These are phyloP conservation scores for Copidosoma floridanum DNA, from an alignment of 1,140 invertebrate species.

Conservation along the genomic window DNA sequence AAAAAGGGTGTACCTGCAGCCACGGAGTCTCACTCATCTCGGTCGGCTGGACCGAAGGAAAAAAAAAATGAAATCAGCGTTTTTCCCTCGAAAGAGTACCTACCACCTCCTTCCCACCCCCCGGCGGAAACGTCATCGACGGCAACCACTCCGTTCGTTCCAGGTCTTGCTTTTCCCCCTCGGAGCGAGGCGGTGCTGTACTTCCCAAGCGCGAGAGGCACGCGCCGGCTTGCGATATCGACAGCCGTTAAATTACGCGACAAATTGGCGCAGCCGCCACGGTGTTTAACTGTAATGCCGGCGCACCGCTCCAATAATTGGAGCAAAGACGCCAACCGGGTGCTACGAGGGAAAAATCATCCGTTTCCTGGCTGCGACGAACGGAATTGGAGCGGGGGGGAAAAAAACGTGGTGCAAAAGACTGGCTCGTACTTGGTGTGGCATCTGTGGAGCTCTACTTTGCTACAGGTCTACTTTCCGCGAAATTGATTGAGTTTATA, in stretches of 20 bases:
- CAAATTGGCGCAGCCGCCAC: conserved; percentile 21
- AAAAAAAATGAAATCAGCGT: background rate
- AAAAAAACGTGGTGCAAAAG: conserved; percentile 19
- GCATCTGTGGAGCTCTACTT: conserved; percentile 36
- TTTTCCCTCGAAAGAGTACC: conserved; percentile 1
- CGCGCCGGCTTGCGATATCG: conserved; percentile 14
- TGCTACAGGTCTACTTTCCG: conserved; percentile 35
- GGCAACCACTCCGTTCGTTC: background rate
- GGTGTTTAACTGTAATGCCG: conserved; percentile 21
- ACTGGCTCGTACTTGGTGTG: conserved; percentile 38
- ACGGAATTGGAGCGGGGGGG: conserved; percentile 17
- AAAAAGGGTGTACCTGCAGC: too few species aligned
- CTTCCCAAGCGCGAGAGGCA: conserved; percentile 4
- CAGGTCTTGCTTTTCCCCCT: too few species aligned
- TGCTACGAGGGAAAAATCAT: conserved; percentile 30
- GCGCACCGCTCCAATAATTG: conserved; percentile 23
- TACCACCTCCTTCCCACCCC: too few species aligned
- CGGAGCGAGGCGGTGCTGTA: background rate
- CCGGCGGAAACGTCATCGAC: too few species aligned
- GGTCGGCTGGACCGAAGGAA: too few species aligned
- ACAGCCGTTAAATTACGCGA: conserved; percentile 26
- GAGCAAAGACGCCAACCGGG: conserved; percentile 24
- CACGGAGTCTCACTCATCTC: too few species aligned
- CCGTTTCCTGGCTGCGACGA: background rate
- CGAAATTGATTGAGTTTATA: conserved; percentile 45